A percentile compares a stretch with the other conserved stretches of the same genome.
phyloP scores from a whole-genome alignment of 2,797 vertebrate species.

The Hyperoplus immaculatus region DNA sequence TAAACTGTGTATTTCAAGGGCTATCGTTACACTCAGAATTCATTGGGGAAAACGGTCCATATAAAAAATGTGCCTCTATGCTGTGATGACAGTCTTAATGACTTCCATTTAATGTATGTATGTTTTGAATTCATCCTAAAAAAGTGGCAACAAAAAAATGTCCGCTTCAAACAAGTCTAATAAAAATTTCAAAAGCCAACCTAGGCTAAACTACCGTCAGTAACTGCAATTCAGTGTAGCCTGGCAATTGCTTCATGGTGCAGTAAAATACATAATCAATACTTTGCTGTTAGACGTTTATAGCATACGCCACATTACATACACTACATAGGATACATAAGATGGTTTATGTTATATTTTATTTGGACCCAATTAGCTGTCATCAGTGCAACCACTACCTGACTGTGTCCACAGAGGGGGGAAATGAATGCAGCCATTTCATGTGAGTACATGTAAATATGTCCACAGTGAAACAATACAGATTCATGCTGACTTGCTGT shows the following conservation, averaged over 20 bases:
- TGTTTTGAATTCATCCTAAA: too few species aligned
- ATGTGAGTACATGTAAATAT: not conserved
- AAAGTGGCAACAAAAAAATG: not conserved
- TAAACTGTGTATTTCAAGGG: conserved; percentile 14
- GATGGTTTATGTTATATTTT: too few species aligned
- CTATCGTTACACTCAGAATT: conserved; percentile 5
- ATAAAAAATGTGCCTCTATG: not conserved
- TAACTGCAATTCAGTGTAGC: not conserved
- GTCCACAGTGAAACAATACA: not conserved
- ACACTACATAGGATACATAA: not conserved
- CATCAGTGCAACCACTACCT: not conserved
- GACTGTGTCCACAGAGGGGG: not conserved
- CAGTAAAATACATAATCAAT: not conserved
- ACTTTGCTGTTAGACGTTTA: conserved; percentile 4
- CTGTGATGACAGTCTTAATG: not conserved
- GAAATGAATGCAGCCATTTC: not conserved
- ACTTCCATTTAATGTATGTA: not conserved
- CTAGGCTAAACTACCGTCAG: not conserved
- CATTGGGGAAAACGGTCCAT: not conserved
- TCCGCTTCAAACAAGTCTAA: not conserved
- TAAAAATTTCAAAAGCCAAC: not conserved
- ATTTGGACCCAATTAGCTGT: not conserved
- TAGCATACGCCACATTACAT: not conserved
- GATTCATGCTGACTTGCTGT: too few species aligned
- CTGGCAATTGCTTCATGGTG: not conserved